Conservation (phyloP, 2,113 vertebrate genomes). For the Grus americana region DNA sequence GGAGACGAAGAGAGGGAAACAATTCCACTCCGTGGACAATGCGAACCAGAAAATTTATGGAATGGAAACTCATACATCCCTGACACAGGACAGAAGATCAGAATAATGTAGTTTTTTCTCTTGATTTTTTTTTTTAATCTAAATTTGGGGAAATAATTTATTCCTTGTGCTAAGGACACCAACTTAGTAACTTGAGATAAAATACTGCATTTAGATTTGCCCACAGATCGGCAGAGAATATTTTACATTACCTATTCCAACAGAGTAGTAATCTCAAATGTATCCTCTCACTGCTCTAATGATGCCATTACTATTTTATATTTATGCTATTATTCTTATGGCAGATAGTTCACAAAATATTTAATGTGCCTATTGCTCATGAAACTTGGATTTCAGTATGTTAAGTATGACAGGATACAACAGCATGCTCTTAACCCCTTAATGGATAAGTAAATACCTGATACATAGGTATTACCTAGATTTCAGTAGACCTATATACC, state of each 20-base stretch:
- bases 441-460: background rate
- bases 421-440: background rate
- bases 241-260: background rate
- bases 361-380: background rate
- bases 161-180: background rate
- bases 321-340: background rate
- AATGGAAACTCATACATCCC: background rate
- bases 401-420: background rate
- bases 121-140: background rate
- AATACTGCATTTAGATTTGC: background rate
- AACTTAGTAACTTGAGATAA: background rate
- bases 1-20: background rate
- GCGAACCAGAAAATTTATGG: background rate
- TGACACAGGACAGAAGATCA: background rate
- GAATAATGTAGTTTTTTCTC: background rate
- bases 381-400: background rate
- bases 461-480: accelerated
- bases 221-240: background rate
- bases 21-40: background rate
- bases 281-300: background rate
- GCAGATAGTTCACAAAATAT: background rate
- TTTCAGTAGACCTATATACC: background rate
- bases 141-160: background rate
- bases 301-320: background rate
- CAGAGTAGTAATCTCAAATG: background rate